Conservation (phyloP, 2,113 vertebrate species). For the Corydoras maculifer region DNA sequence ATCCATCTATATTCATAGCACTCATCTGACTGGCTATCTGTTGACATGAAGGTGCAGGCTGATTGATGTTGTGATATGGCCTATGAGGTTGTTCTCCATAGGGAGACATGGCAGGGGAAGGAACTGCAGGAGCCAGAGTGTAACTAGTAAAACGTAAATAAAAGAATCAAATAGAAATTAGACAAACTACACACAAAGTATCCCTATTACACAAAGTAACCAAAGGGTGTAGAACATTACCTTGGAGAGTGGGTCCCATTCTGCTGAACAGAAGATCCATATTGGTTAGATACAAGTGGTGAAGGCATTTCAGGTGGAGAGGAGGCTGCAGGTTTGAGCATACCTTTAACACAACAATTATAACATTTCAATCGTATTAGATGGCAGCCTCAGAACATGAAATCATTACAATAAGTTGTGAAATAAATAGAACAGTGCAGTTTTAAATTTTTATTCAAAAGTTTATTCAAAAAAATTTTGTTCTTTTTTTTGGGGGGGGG, state of each 20-base stretch:
- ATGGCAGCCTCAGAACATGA: neutral
- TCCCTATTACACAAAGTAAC: neutral
- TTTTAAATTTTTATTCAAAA: too few relatives aligned
- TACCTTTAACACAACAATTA: constrained; percentile 59
- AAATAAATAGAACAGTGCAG: too few relatives aligned
- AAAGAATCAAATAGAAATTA: neutral
- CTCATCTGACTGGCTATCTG: constrained; percentile 78
- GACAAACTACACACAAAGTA: neutral
- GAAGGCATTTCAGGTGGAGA: constrained; percentile 55
- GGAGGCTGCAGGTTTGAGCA: constrained; percentile 68
- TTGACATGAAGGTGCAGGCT: constrained; percentile 57
- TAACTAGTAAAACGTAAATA: constrained; percentile 46
- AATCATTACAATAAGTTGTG: too few relatives aligned
- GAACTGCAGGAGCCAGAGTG: constrained; percentile 45
- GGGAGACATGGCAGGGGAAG: constrained; percentile 39
- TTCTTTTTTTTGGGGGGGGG: too few relatives aligned
- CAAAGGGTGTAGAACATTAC: constrained; percentile 51
- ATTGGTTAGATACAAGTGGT: constrained; percentile 55
- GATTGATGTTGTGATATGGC: constrained; percentile 59
- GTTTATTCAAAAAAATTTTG: too few relatives aligned
- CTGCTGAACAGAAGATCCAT: constrained; percentile 62
- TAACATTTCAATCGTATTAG: neutral
- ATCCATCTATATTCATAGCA: constrained; percentile 78
- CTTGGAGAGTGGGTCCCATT: constrained; percentile 72
- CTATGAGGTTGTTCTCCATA: constrained; percentile 57